These are phyloP conservation scores for Nyctibius grandis DNA, from an alignment of 2,797 vertebrate genomes.

Conservation along the genomic window DNA sequence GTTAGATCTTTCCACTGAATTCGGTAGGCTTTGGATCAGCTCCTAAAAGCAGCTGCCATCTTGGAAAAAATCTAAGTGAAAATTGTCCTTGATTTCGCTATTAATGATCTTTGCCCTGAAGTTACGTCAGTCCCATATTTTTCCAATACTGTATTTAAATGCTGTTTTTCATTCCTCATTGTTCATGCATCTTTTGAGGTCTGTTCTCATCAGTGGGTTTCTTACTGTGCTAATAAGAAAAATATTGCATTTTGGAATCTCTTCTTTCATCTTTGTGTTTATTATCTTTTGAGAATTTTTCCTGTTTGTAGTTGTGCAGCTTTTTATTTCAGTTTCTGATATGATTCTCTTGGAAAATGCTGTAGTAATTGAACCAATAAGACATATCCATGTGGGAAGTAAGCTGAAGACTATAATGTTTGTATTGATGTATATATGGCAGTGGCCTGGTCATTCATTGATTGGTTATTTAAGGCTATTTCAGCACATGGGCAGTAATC, in stretches of 20 bases:
- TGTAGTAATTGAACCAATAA: neutral
- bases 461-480: neutral
- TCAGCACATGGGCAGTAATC: neutral
- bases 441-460: neutral
- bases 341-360: neutral
- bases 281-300: conserved; percentile 1
- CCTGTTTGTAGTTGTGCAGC: neutral
- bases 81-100: neutral
- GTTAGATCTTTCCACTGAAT: conserved; percentile 21
- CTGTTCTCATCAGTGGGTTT: conserved; percentile 9
- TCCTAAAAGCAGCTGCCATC: neutral
- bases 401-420: neutral
- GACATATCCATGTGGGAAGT: neutral
- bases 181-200: conserved; percentile 1
- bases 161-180: conserved; percentile 11
- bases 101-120: conserved; percentile 1
- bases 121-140: neutral
- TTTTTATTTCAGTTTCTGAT: neutral
- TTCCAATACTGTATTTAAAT: neutral
- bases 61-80: conserved; percentile 15
- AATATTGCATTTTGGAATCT: conserved; percentile 12
- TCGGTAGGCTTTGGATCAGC: conserved; percentile 8
- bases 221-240: conserved; percentile 22
- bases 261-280: conserved; percentile 40
- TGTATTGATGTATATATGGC: neutral